A percentile compares a stretch with the other conserved stretches of the same genome.
Conservation (phyloP, 64 coral and sea anemone species). For the Montipora sp. region DNA sequence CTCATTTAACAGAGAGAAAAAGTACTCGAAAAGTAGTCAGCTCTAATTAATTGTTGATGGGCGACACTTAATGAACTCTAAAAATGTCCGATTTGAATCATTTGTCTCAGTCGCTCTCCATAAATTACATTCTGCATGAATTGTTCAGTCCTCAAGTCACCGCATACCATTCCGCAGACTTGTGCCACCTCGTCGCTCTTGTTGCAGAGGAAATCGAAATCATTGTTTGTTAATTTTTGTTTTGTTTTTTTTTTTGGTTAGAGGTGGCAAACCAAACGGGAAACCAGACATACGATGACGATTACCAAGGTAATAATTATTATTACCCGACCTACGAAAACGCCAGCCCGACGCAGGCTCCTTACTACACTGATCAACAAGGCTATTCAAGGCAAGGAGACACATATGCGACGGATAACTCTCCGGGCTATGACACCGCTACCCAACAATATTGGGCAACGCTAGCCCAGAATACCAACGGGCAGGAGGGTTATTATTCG, state of each 20-base stretch:
- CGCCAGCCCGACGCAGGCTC: not conserved
- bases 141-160: no score
- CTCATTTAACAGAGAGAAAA: no score
- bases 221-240: not conserved
- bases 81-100: no score
- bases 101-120: no score
- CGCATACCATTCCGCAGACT: no score
- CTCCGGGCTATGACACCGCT: not conserved
- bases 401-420: not conserved
- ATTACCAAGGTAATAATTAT: constrained; percentile 15
- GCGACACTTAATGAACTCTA: no score
- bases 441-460: constrained; percentile 5
- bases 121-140: no score
- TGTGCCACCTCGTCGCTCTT: no score
- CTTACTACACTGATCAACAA: not conserved
- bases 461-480: not conserved
- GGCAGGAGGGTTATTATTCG: not conserved
- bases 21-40: no score
- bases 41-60: no score
- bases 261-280: not conserved
- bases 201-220: not conserved
- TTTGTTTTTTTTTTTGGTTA: not conserved
- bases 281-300: constrained; percentile 20
- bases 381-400: not conserved
- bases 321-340: not conserved